Percentiles rank a stretch among this genome's conserved stretches.
phyloP scores from a whole-genome alignment of 2,888 invertebrate genomes.

The Patella ulyssiponensis region DNA sequence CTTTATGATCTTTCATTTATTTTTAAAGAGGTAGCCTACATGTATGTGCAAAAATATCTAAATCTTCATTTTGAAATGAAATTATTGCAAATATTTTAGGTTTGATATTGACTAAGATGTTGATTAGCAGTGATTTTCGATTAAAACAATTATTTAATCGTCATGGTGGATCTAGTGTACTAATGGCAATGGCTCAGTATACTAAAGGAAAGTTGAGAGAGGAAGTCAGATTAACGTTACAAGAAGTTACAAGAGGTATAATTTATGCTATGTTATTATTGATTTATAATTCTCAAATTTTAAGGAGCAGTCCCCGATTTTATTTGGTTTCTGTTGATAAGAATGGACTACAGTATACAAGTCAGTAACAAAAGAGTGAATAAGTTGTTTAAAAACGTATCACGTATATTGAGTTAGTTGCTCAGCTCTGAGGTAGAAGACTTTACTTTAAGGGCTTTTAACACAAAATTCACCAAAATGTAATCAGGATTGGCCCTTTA shows the following conservation, averaged over 20 bases:
- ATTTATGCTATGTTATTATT: background rate
- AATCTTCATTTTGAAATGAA: background rate
- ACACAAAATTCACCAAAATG: no score
- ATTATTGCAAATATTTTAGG: constrained; percentile 35
- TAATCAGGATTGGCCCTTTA: no score
- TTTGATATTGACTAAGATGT: constrained; percentile 49
- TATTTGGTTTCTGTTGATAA: no score
- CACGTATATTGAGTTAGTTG: no score
- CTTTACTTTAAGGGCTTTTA: no score
- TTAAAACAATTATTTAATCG: constrained; percentile 54
- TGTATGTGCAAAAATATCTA: background rate
- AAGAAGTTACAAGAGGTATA: constrained; percentile 51
- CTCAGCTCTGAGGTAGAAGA: no score
- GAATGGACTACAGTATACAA: no score
- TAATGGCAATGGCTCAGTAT: constrained; percentile 52
- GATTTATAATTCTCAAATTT: no score
- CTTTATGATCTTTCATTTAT: background rate
- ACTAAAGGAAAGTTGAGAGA: constrained; percentile 46
- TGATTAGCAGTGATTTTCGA: constrained; percentile 52
- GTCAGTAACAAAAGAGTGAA: no score
- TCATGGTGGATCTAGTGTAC: constrained; percentile 55
- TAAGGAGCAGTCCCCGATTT: no score
- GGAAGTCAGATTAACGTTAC: constrained; percentile 51
- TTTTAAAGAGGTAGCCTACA: background rate
- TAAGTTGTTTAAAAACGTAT: no score